Evolutionary conservation across 2,113 vertebrate species (phyloP), one percentile per base, ranked within the genome.

Genomic region (Scopus umbretta): DNA sequence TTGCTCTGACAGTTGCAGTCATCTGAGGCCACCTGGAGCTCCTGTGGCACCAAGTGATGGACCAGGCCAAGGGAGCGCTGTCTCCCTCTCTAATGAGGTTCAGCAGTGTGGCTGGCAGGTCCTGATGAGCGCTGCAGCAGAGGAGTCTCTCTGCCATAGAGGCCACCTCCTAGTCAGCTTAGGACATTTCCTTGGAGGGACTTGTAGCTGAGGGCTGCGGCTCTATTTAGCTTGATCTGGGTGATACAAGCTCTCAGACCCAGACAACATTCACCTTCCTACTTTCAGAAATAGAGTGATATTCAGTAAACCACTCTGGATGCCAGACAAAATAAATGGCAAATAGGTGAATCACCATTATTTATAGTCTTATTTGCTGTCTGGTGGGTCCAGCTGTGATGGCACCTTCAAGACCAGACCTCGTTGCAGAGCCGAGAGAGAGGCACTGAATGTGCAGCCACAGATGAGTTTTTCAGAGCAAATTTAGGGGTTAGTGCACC

Each of bases 81-180:
- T 45, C 40, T 65, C 6, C 40, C 26, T 67, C 34, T 74, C 52
- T 71, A 29, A 62, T 30, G 27, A 86, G 34, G 43, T 18, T 29
- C 52, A 43, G 45, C 6, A 4, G 26, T 22, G 25, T 14, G 15
- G 38, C 68, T 88, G 88, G 29, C 32, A 75, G 76, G 47, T 80
- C 47, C 27, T 71, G 26, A 14, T 1, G 16, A 49, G 34, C 1
- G 0, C n/a, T 3, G 5, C 6, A 3, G 42, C 47, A 70, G 38
- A 67, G 47, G 5, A 34, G 6, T 43, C 25, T 52, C n/a, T 52
- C 23, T 38, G 18, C 25, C 2, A 11, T 9, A 53, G 27, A 81
- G 36, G 58, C 67, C 59, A 68, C 40, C 30, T 72, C 38, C 29
- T 11, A 42, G 36, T 22, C 55, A 63, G 30, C 4, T 84, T 43